Evolutionary conservation across 2,113 vertebrate genomes (phyloP).

Genomic region (Ranitomeya variabilis): DNA sequence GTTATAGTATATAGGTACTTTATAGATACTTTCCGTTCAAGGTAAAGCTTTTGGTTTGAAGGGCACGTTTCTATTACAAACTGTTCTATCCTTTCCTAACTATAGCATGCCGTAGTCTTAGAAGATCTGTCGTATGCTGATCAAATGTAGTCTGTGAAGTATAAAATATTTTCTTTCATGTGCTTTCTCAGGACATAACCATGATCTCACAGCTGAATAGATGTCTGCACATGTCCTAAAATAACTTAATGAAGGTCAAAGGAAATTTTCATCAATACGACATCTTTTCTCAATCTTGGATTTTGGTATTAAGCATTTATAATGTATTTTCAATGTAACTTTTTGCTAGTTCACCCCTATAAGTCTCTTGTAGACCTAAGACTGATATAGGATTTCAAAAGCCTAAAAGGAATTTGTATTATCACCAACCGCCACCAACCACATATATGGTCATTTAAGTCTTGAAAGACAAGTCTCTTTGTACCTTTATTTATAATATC

Average conservation of each 20-base stretch:
- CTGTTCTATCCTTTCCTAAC: not conserved
- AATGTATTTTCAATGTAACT: no score
- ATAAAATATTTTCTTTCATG: not conserved
- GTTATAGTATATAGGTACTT: not conserved
- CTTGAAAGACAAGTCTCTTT: no score
- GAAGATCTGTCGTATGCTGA: no score
- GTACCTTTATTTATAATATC: no score
- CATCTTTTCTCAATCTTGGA: not conserved
- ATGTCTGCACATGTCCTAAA: not conserved
- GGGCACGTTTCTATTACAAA: not conserved
- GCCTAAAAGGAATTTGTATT: no score
- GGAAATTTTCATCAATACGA: not conserved
- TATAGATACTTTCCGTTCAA: no score
- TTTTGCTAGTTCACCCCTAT: no score
- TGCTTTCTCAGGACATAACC: not conserved
- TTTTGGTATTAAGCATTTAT: not conserved
- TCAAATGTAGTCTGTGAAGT: not conserved
- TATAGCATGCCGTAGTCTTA: no score
- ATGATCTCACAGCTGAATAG: not conserved
- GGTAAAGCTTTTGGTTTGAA: not conserved
- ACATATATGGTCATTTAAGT: no score
- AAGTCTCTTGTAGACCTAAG: no score
- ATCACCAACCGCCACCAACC: no score
- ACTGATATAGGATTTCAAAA: no score
- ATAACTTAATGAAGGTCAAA: not conserved